Conservation (phyloP, 2,113 vertebrate species). For the Lepisosteus oculatus region DNA sequence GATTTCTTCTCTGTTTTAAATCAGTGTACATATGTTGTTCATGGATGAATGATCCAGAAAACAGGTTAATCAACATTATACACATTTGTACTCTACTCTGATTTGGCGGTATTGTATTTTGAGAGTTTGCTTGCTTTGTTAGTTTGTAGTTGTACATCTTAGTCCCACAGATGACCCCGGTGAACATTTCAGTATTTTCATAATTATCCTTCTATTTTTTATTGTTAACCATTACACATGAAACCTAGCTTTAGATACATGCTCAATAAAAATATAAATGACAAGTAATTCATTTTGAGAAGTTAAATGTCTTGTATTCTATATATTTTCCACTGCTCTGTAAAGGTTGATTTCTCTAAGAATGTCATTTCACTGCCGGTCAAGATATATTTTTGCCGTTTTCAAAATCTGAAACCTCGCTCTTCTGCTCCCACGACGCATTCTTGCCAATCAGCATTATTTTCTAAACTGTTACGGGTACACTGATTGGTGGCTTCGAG, state of each 20-base stretch:
- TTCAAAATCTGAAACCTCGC: slow-evolving; percentile 8
- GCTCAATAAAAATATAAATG: background rate
- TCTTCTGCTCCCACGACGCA: slow-evolving; percentile 18
- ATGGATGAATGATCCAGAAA: background rate
- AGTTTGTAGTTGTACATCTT: background rate
- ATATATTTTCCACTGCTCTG: slow-evolving; percentile 26
- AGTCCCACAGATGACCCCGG: slow-evolving; percentile 25
- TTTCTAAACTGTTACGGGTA: slow-evolving; percentile 38
- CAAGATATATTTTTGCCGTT: slow-evolving; percentile 41
- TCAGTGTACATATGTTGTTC: slow-evolving; percentile 3
- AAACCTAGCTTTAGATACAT: slow-evolving; percentile 4
- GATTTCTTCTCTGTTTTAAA: background rate
- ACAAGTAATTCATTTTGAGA: background rate
- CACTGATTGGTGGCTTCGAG: background rate
- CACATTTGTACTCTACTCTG: slow-evolving; percentile 8
- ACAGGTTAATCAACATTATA: background rate
- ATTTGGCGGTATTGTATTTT: too few species aligned
- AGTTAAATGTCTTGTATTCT: slow-evolving; percentile 34
- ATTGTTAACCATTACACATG: background rate
- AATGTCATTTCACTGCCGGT: slow-evolving; percentile 45
- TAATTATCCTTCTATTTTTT: background rate
- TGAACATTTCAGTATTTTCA: slow-evolving; percentile 1
- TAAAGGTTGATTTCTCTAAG: slow-evolving; percentile 47
- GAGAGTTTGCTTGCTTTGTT: background rate
- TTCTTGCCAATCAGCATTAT: slow-evolving; percentile 33